These are phyloP conservation scores for Volucella zonaria DNA, from an alignment of 2,888 invertebrate species.

Conservation along the genomic window DNA sequence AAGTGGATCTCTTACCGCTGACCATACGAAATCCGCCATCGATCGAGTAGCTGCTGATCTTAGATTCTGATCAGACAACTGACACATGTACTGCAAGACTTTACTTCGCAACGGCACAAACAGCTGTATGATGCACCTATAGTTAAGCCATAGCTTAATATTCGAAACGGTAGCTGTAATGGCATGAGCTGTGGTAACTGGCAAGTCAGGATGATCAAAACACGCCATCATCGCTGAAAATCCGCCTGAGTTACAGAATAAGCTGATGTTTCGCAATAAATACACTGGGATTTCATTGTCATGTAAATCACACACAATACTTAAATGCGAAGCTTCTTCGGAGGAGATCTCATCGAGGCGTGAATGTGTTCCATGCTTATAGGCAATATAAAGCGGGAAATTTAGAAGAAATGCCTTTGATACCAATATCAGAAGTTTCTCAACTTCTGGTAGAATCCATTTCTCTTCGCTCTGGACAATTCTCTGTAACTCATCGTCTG, in stretches of 20 bases:
- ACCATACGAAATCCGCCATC: conserved; percentile 98
- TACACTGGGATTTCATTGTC: conserved; percentile 96
- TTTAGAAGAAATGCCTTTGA: conserved; percentile 95
- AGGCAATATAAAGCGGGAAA: conserved; percentile 94
- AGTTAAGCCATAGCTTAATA: conserved; percentile 96
- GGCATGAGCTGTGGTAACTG: conserved; percentile 94
- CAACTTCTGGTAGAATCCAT: conserved; percentile 93
- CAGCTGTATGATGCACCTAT: conserved; percentile 93
- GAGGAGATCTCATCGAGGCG: conserved; percentile 92
- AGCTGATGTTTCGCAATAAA: conserved; percentile 94
- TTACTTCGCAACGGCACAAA: conserved; percentile 93
- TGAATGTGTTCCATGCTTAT: conserved; percentile 91
- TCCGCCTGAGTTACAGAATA: conserved; percentile 96
- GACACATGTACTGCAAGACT: conserved; percentile 96
- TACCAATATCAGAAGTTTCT: conserved; percentile 93
- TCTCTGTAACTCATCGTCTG: conserved; percentile 44
- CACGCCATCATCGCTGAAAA: conserved; percentile 93
- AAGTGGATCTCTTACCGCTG: conserved; percentile 95
- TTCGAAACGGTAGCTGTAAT: conserved; percentile 96
- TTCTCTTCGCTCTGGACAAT: conserved; percentile 80
- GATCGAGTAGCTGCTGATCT: conserved; percentile 94
- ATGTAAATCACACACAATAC: conserved; percentile 91
- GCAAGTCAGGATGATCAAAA: conserved; percentile 91
- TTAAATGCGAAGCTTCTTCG: conserved; percentile 87
- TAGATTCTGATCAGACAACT: conserved; percentile 94